Conservation (phyloP, 2,797 vertebrate genomes). For the Phoxinus dragarum region DNA sequence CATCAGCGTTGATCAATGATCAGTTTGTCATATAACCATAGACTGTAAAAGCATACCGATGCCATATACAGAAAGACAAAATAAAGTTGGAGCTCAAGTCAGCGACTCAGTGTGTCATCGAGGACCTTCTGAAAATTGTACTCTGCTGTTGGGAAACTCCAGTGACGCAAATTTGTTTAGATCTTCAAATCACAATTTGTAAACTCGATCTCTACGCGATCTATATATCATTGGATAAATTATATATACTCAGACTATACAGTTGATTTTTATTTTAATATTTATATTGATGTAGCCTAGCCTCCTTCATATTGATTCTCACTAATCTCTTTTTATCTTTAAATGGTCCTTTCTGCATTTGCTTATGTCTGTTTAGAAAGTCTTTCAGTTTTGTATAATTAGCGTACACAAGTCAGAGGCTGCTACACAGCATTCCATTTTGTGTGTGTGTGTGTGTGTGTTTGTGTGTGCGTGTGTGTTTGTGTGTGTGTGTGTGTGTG, state of each 20-base stretch:
- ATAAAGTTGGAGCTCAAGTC: background rate
- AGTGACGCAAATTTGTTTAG: background rate
- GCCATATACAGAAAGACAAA: background rate
- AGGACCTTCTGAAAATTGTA: background rate
- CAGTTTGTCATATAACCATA: background rate
- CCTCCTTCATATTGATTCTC: too few species aligned
- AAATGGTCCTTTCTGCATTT: too few species aligned
- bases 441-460: too few species aligned
- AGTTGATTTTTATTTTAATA: too few species aligned
- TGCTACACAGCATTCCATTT: too few species aligned
- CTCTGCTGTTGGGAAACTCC: background rate
- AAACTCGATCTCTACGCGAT: background rate
- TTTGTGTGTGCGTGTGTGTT: too few species aligned
- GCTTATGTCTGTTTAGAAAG: background rate
- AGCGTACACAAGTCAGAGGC: too few species aligned
- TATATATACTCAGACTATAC: background rate
- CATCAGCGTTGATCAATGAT: conserved; percentile 12
- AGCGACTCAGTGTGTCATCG: background rate
- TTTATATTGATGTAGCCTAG: too few species aligned
- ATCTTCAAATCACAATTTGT: background rate
- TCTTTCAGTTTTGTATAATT: background rate
- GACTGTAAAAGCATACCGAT: background rate
- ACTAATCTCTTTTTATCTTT: too few species aligned
- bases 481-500: too few species aligned
- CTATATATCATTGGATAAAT: background rate